Evolutionary conservation across 2,797 vertebrate genomes (phyloP).

Genomic region (Remorina albescens): DNA sequence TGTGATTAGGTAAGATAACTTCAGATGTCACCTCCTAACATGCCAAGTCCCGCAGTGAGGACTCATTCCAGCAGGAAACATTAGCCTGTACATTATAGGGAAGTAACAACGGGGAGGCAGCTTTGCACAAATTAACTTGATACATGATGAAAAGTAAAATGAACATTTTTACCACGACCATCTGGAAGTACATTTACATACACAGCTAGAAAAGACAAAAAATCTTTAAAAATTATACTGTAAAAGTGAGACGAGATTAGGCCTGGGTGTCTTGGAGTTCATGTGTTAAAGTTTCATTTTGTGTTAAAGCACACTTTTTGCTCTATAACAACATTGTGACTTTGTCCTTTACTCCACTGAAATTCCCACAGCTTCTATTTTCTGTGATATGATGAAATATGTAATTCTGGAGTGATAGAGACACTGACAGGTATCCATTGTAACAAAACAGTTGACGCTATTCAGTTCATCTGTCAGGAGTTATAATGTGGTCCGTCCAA

Average conservation of each 20-base stretch:
- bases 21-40: conserved; percentile 49
- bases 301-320: background rate
- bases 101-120: conserved; percentile 43
- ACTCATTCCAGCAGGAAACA: conserved; percentile 33
- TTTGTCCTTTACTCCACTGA: background rate
- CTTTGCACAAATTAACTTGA: conserved; percentile 48
- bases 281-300: background rate
- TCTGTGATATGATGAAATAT: too few species aligned
- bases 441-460: too few species aligned
- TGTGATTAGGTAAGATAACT: conserved; percentile 39
- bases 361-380: background rate
- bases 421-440: too few species aligned
- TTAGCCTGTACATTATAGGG: conserved; percentile 36
- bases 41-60: conserved; percentile 44
- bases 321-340: background rate
- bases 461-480: too few species aligned
- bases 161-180: conserved; percentile 8
- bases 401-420: too few species aligned
- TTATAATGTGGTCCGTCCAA: too few species aligned
- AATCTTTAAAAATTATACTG: conserved; percentile 6
- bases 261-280: background rate
- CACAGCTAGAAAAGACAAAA: conserved; percentile 1
- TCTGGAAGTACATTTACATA: conserved; percentile 6
- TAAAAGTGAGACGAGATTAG: conserved; percentile 13
- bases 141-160: conserved; percentile 32